Evolutionary conservation across 2,888 invertebrate genomes (phyloP).

Genomic region (Perizoma affinitatum): DNA sequence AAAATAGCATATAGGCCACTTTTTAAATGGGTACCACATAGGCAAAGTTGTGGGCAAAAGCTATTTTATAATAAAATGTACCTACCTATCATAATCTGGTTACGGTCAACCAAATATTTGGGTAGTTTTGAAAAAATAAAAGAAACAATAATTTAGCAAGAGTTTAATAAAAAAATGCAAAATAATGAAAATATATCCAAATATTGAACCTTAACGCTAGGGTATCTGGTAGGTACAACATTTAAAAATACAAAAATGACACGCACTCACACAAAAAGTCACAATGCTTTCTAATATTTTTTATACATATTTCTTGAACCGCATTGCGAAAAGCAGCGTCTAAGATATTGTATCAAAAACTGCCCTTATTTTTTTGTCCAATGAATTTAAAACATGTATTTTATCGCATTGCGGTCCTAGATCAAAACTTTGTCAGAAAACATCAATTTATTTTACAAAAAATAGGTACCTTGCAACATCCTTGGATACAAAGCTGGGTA

Average conservation of each 20-base stretch:
- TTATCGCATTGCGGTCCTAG: slow-evolving; percentile 8
- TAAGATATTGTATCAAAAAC: background rate
- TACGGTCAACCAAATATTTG: too few relatives aligned
- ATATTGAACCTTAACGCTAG: slow-evolving; percentile 80
- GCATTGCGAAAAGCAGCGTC: slow-evolving; percentile 19
- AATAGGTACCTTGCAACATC: too few relatives aligned
- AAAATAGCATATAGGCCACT: too few relatives aligned
- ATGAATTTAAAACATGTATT: background rate
- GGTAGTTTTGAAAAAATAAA: slow-evolving; percentile 28
- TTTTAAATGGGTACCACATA: too few relatives aligned
- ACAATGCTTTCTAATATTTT: slow-evolving; percentile 11
- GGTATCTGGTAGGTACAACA: slow-evolving; percentile 71
- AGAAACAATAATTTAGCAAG: slow-evolving; percentile 74
- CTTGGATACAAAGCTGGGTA: too few relatives aligned
- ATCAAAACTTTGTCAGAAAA: slow-evolving; percentile 9
- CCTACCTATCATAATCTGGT: too few relatives aligned
- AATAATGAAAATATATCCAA: slow-evolving; percentile 83
- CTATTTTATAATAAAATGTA: too few relatives aligned
- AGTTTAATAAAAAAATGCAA: slow-evolving; percentile 84
- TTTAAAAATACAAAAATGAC: slow-evolving; percentile 74
- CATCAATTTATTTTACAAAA: background rate
- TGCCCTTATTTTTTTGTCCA: background rate
- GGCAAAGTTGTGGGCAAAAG: too few relatives aligned
- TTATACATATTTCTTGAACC: background rate
- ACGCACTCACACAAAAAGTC: slow-evolving; percentile 64